Evolutionary conservation across 2,888 invertebrate genomes (phyloP), one percentile per base, ranked within the genome.

Genomic region (Drosophila mimica): DNA sequence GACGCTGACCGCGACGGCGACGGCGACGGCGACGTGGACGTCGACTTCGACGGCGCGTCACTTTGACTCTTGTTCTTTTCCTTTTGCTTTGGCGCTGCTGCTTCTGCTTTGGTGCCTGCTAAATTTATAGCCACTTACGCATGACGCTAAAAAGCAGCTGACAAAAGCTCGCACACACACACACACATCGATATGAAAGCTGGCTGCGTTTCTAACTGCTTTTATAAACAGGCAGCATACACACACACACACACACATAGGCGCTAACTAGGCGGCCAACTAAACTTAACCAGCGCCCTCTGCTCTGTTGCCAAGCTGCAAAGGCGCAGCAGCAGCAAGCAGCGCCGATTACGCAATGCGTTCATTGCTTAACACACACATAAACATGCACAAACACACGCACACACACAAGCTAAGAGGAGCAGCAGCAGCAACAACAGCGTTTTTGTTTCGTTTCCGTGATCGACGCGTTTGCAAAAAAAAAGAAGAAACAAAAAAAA

Each of bases 361-460:
- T 89, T 86, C 64, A 67, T 69, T 74, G 73, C 70, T 66, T 68
- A 51, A 70, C 72, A 66, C 67, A 78, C 59, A 80, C 49, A 72
- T 20, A 72, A 67, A 58, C 59, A 74, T 63, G 65, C 20, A 62
- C 36, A 58, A 49, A 60, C 70, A 54, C 40, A 46, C 36, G 64
- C 64, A 43, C 11, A 43, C 13, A 46, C 46, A 67, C 43, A 58
- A 13, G n/a, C 49, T n/a, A 48, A 73, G 65, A 73, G 71, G 64
- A 70, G 62, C 58, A 65, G 60, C 70, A 58, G 11, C 49, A 43
- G 0, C 56, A 67, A 36, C 67, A 61, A 31, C 61, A 74, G 20
- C 71, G 68, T 78, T 85, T 84, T 83, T 84, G 83, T 87, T 86
- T 86, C 85, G 87, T 87, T 86, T 86, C 85, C 83, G 88, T 88